Evolutionary conservation across 37 sponge, comb jelly and placozoan genomes (phyloP), one percentile per base, ranked within the genome.

Genomic region (Axinella damicornis): DNA sequence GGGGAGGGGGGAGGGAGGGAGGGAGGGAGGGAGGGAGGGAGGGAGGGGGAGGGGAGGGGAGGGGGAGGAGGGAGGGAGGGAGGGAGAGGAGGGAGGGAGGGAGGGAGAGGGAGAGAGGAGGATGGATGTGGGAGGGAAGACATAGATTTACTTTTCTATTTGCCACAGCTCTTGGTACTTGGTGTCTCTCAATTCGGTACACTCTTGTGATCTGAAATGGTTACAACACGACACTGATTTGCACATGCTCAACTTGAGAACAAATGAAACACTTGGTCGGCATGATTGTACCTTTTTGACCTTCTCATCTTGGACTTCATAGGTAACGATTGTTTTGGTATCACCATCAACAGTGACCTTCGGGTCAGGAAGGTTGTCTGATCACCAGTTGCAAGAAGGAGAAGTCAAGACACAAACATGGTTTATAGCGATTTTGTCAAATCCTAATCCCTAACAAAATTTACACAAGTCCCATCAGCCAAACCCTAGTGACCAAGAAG

Each of bases 81-180:
- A 12, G 46, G 4, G 46, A 12, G 46, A 12, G 46, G 28, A 13
- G 28, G 2, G 28, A 9, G 24, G 4, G 64, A 13, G 24, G 2
- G 22, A 14, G 46, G 4, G 46, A 12, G 46, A 12, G 46, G 4
- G 46, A 12, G 46, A 12, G 46, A 12, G 9, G 6, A 46, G 9
- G 46, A 4, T 46, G 46, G 9, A 46, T 4, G 46, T 46, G 46
- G 4, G 46, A 46, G 46, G 9, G 36, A 2, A 33, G 56, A n/a
- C n/a, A n/a, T 0, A 46, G 46, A 46, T 30, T 40, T 52, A 88
- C 89, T 76, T 73, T 90, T 2, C 95, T 40, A 30, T 57, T 28
- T 1, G 93, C 95, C 2, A 97, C 82, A 13, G 82, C 73, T 40
- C 79, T 89, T 17, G 97, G 87, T 5, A 97, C 91, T 54, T 53